Evolutionary conservation across 2,888 invertebrate genomes (phyloP).

Genomic region (Melanargia galathea): DNA sequence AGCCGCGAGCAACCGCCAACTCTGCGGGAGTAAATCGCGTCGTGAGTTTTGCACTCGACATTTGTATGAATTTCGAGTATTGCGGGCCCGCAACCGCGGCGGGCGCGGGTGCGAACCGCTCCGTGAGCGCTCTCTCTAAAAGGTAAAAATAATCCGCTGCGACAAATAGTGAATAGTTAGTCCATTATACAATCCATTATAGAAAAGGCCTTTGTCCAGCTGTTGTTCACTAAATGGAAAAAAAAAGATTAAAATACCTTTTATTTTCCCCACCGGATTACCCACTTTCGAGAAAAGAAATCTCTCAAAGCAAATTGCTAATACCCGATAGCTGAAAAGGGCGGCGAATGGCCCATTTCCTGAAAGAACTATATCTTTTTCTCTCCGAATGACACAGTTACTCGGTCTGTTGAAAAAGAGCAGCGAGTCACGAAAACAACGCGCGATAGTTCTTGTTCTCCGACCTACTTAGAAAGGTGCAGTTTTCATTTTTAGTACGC

Average conservation of each 20-base stretch:
- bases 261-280: conserved; percentile 21
- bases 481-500: conserved; percentile 11
- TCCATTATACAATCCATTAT: conserved; percentile 12
- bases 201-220: not conserved
- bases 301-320: conserved; percentile 72
- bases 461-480: conserved; percentile 31
- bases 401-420: conserved; percentile 36
- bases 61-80: too few relatives aligned
- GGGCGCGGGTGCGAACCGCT: too few relatives aligned
- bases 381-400: conserved; percentile 45
- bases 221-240: conserved; percentile 7
- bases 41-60: too few relatives aligned
- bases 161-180: not conserved
- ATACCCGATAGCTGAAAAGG: conserved; percentile 70
- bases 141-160: not conserved
- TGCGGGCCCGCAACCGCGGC: too few relatives aligned
- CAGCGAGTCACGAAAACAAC: conserved; percentile 33
- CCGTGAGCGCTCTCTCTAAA: too few relatives aligned
- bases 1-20: too few relatives aligned
- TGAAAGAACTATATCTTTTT: conserved; percentile 67
- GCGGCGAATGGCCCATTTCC: conserved; percentile 71
- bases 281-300: conserved; percentile 39
- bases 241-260: conserved; percentile 14
- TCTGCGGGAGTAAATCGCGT: too few relatives aligned
- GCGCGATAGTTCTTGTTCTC: conserved; percentile 31